Evolutionary conservation across 1,140 invertebrate species (phyloP).

Genomic region (Epicauta chinensis): DNA sequence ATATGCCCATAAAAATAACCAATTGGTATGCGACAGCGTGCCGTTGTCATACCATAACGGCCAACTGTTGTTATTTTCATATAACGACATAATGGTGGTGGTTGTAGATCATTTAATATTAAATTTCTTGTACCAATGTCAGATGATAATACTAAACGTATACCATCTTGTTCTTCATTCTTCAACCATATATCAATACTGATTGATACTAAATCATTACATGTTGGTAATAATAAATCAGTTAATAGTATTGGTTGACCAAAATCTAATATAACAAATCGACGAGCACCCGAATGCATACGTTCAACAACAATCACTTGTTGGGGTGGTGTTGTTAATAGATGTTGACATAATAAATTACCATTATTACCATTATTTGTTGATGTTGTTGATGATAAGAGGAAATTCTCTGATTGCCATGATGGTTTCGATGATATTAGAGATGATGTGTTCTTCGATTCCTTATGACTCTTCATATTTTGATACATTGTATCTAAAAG

Average conservation of each 20-base stretch:
- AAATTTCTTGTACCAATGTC: slow-evolving; percentile 80
- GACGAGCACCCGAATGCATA: slow-evolving; percentile 81
- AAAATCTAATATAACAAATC: slow-evolving; percentile 88
- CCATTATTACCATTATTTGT: slow-evolving; percentile 11
- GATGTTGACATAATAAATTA: slow-evolving; percentile 28
- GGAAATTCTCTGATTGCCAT: slow-evolving; percentile 15
- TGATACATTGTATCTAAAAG: slow-evolving; percentile 10
- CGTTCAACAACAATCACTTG: slow-evolving; percentile 78
- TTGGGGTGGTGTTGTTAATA: slow-evolving; percentile 34
- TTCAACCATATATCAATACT: slow-evolving; percentile 85
- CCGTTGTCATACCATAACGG: slow-evolving; percentile 82
- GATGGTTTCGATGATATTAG: background rate
- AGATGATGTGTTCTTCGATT: slow-evolving; percentile 3
- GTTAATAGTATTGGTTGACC: slow-evolving; percentile 78
- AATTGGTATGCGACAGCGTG: slow-evolving; percentile 80
- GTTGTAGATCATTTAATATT: slow-evolving; percentile 81
- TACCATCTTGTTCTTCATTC: slow-evolving; percentile 75
- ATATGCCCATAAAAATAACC: slow-evolving; percentile 91
- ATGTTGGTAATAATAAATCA: slow-evolving; percentile 81
- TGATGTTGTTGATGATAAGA: background rate
- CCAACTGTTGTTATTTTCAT: slow-evolving; percentile 87
- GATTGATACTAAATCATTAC: slow-evolving; percentile 77
- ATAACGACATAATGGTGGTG: slow-evolving; percentile 79
- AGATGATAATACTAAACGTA: slow-evolving; percentile 74
- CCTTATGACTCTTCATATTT: slow-evolving; percentile 5